Conservation (phyloP, 1,140 invertebrate genomes). For the Drosophila baimaii region DNA sequence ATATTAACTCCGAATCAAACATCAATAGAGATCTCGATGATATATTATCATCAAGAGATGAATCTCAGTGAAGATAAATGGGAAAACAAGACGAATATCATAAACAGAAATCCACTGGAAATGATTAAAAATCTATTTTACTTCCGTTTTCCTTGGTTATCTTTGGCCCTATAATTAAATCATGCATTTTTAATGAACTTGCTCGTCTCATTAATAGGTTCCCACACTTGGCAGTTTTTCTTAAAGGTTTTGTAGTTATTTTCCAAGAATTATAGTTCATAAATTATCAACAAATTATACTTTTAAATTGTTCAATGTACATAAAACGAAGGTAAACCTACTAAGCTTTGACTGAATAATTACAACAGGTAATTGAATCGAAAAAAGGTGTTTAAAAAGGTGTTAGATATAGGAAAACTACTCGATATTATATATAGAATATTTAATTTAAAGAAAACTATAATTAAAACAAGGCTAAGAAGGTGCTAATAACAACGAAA, state of each 20-base stretch:
- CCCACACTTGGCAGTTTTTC: neutral
- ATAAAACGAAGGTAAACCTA: neutral
- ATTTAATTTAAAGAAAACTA: no score
- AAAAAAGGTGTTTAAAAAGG: neutral
- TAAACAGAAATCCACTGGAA: neutral
- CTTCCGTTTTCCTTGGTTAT: constrained; percentile 1
- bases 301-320: neutral
- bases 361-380: no score
- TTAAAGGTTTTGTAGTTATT: neutral
- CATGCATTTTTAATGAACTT: neutral
- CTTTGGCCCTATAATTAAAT: constrained; percentile 1
- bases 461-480: no score
- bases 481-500: no score
- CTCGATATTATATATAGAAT: no score
- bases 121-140: neutral
- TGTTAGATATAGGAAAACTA: no score
- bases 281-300: neutral
- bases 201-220: neutral
- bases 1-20: constrained; percentile 2
- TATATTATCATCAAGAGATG: constrained; percentile 22
- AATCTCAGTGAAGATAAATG: neutral
- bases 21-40: neutral
- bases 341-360: neutral
- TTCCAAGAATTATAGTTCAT: neutral
- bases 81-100: constrained; percentile 1